Conservation (phyloP, 2,113 vertebrate species). For the Sphaerodactylus townsendi region DNA sequence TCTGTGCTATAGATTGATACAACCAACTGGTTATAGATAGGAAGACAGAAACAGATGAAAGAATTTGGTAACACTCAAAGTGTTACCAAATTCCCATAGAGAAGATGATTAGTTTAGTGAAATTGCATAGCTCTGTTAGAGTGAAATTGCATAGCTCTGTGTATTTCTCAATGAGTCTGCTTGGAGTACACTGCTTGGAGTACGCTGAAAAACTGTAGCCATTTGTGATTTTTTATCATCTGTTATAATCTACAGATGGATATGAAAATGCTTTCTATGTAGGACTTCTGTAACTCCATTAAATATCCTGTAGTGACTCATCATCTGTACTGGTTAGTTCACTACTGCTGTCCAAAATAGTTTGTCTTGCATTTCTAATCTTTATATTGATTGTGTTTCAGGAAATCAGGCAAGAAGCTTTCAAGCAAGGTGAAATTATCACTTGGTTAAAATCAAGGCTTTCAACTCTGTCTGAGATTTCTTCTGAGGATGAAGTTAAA, state of each 20-base stretch:
- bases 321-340: background rate
- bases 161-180: background rate
- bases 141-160: background rate
- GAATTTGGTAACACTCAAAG: background rate
- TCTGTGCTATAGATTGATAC: background rate
- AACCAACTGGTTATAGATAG: background rate
- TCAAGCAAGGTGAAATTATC: constrained; percentile 79
- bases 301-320: background rate
- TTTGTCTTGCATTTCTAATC: constrained; percentile 19
- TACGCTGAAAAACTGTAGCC: background rate
- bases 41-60: background rate
- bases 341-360: background rate
- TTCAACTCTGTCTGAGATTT: constrained; percentile 77
- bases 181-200: too few species aligned
- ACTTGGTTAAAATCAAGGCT: constrained; percentile 87
- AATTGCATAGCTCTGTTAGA: too few species aligned
- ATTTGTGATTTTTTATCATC: background rate
- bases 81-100: background rate
- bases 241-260: background rate
- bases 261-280: background rate
- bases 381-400: constrained; percentile 50
- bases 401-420: constrained; percentile 78
- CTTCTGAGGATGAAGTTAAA: constrained; percentile 81
- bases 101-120: background rate
- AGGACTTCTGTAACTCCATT: background rate